Percentiles rank a stretch among this genome's conserved stretches.
Conservation (phyloP, 2,113 vertebrate species). For the Hoplias malabaricus region DNA sequence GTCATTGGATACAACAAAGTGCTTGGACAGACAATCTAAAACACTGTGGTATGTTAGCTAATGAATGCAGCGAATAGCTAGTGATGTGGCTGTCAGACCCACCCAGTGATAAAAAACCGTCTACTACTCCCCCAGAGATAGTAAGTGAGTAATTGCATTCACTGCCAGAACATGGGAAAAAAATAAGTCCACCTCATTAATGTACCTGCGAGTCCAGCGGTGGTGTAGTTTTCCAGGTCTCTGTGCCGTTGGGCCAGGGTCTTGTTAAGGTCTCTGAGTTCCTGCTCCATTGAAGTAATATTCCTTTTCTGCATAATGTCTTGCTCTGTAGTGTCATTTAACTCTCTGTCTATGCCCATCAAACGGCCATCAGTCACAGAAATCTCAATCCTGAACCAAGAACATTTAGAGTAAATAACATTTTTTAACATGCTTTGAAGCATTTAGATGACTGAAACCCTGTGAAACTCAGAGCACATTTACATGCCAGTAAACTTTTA, state of each 20-base stretch:
- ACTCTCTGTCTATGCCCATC: conserved; percentile 58
- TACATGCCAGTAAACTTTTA: no score
- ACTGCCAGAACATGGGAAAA: no score
- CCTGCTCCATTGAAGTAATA: conserved; percentile 51
- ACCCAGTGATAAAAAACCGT: not conserved
- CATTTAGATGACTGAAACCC: no score
- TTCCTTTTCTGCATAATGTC: conserved; percentile 54
- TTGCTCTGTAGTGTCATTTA: conserved; percentile 52
- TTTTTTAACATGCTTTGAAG: conserved; percentile 11
- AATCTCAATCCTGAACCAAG: conserved; percentile 65
- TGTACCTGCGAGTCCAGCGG: conserved; percentile 72
- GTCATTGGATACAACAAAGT: no score
- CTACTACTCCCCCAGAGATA: not conserved
- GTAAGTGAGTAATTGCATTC: not conserved
- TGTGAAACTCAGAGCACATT: no score
- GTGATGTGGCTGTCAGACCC: not conserved
- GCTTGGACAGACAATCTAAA: no score
- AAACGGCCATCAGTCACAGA: conserved; percentile 64
- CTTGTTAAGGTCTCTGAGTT: conserved; percentile 70
- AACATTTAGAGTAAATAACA: conserved; percentile 6
- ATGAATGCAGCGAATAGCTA: no score
- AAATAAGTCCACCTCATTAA: not conserved
- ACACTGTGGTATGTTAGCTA: no score
- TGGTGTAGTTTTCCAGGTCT: conserved; percentile 64
- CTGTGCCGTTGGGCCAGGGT: conserved; percentile 60